A percentile compares a stretch with the other conserved stretches of the same genome.
These are phyloP conservation scores for Nesidiocoris tenuis DNA, from an alignment of 2,888 invertebrate genomes.

Conservation along the genomic window DNA sequence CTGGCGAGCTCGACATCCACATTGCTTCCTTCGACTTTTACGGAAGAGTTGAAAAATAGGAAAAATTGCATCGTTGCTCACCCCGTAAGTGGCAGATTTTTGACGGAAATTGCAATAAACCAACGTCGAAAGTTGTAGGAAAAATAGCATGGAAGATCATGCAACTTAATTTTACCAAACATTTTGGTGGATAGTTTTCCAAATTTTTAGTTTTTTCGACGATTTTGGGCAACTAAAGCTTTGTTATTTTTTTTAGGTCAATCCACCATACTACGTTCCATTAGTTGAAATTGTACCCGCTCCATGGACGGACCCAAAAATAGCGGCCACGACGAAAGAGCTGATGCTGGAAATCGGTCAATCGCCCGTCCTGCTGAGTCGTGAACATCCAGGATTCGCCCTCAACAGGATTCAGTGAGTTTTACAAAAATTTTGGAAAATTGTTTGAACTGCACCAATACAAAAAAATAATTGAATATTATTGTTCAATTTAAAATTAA, in stretches of 20 bases:
- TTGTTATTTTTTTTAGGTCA: constrained; percentile 62
- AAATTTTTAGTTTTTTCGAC: no score
- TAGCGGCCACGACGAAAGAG: constrained; percentile 70
- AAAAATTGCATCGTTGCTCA: constrained; percentile 79
- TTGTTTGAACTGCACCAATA: not conserved
- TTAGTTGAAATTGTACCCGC: constrained; percentile 92
- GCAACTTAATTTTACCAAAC: not conserved
- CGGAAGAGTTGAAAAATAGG: constrained; percentile 73
- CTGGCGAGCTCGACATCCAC: constrained; percentile 93
- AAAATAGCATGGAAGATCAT: not conserved
- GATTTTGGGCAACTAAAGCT: no score
- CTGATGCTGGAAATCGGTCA: constrained; percentile 88
- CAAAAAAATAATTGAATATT: not conserved
- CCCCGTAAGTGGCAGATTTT: constrained; percentile 61
- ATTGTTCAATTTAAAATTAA: no score
- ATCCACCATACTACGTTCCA: constrained; percentile 95
- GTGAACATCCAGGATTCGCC: constrained; percentile 89
- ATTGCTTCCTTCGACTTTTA: constrained; percentile 83
- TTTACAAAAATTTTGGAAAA: no score
- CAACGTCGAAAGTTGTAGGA: not conserved
- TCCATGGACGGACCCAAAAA: constrained; percentile 83
- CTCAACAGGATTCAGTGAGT: constrained; percentile 87
- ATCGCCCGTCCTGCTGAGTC: constrained; percentile 79
- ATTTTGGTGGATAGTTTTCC: no score
- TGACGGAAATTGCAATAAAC: not conserved